Base-by-base conservation (phyloP, 2,113 vertebrate genomes). In the Neogobius melanostomus region DNA sequence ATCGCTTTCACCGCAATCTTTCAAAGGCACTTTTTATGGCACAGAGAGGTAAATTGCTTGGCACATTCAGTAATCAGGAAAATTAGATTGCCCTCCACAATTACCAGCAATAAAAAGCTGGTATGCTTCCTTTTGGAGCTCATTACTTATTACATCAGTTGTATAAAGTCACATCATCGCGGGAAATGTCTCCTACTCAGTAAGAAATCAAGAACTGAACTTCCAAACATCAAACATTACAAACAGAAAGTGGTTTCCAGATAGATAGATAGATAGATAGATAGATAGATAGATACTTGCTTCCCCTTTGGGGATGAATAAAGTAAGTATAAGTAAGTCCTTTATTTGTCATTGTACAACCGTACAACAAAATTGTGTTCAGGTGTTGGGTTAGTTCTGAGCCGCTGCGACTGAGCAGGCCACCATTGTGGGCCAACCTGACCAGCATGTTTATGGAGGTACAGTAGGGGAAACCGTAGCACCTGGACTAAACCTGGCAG, bases 131-230 rank as follows among this genome's bases (percentile, higher is more conserved):
- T 66, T 46, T 67, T 44, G 28, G 44, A 63, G 21, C 54, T 11
- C 42, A 62, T 68, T 76, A 70, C 45, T 44, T 45, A 28, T 74
- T 76, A 74, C 63, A 72, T 76, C 66, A 76, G 66, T 74, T 50
- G 46, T 79, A 56, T 63, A 74, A 85, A 79, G 69, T 65, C 70
- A 79, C 8, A 67, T 77, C 71, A 82, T 64, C 82, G 63, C 1
- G 63, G 48, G 46, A 51, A n/a, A 56, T 54, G 50, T 84, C 66
- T 83, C 15, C 53, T 51, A 56, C 66, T 46, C 8, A 72, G n/a
- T 50, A 74, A 57, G 53, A 76, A 85, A 88, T 70, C 49, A 64
- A 11, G 84, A 84, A 70, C 75, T 84, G 74, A 76, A 36, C 28
- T 36, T 36, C 28, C 59, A 16, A 47, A 60, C 61, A 71, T 74